Base-by-base conservation (phyloP, 2,888 invertebrate genomes). In the Gortyna flavago region DNA sequence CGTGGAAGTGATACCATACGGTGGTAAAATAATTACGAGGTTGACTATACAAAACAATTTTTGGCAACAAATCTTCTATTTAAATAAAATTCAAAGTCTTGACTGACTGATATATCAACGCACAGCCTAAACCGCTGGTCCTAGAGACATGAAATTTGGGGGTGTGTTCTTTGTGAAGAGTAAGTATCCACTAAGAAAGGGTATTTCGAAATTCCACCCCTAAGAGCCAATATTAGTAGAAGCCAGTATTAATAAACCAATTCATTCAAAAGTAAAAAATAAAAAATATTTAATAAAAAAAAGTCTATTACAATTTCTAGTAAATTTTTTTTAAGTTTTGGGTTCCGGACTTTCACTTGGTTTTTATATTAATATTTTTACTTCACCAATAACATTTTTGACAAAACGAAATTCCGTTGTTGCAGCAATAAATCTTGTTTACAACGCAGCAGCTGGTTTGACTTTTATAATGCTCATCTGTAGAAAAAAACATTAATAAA, bases 381-480 rank as follows among this genome's bases (percentile, higher is more conserved):
- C 35, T 35, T 35, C 25, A 48, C 13, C 2, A n/a, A 38, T 16
- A 35, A 62, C 16, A 41, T 64, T 70, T n/a, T 41, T 32, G 9
- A 41, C 41, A 41, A 25, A 11, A 38, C 48, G 6, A 51, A 72
- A 51, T 29, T 71, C 29, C 2, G 16, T 29, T 72, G 29, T 38
- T 73, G 11, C 2, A 29, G 6, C n/a, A 11, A 35, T 29, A 25
- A 38, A 29, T 29, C 18, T n/a, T 54, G 11, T 51, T 38, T 18
- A 71, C 21, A 29, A 38, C 25, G 11, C 29, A 38, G 16, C 54
- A 54, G 32, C 51, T 25, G 38, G 9, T 71, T 51, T 11, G 18
- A 18, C 9, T 72, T 38, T 18, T 29, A 54, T 29, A 70, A 38
- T 25, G 25, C 7, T 73, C 18, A 72, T 25, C 72, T 72, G 38